Percentiles rank a stretch among this genome's conserved stretches.
phyloP scores from a whole-genome alignment of 2,888 invertebrate species.

The Lapara coniferarum region DNA sequence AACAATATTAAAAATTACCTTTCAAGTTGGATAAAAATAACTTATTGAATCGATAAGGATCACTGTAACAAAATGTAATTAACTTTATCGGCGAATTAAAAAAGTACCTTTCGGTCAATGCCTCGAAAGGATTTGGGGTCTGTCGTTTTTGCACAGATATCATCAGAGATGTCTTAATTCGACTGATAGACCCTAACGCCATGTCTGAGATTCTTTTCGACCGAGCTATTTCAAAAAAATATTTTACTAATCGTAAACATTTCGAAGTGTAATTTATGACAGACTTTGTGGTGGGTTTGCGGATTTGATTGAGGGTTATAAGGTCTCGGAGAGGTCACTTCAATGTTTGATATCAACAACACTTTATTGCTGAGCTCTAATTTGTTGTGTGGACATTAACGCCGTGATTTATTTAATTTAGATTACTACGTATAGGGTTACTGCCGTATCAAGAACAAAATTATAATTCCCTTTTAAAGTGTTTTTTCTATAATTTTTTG shows the following conservation, averaged over 20 bases:
- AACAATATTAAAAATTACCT: conserved; percentile 9
- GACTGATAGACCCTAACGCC: conserved; percentile 6
- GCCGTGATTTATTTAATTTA: conserved; percentile 21
- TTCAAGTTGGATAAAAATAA: conserved; percentile 8
- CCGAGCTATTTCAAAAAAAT: conserved; percentile 37
- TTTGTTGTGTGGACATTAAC: conserved; percentile 17
- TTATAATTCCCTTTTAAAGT: too few relatives aligned
- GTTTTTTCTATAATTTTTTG: too few relatives aligned
- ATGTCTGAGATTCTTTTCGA: conserved; percentile 39
- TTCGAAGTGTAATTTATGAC: conserved; percentile 48
- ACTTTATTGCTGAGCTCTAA: conserved; percentile 16
- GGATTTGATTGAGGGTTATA: conserved; percentile 42
- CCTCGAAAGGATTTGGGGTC: conserved; percentile 33
- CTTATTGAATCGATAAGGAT: conserved; percentile 28
- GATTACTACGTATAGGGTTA: conserved; percentile 16
- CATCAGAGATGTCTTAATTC: conserved; percentile 6
- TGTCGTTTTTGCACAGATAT: conserved; percentile 37
- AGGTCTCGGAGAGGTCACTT: conserved; percentile 42
- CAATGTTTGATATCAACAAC: conserved; percentile 30
- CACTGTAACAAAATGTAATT: conserved; percentile 26
- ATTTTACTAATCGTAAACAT: conserved; percentile 47
- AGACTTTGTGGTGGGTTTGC: conserved; percentile 28
- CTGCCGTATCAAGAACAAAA: background rate
- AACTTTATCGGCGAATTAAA: conserved; percentile 33
- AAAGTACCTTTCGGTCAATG: conserved; percentile 39